Conservation (phyloP, 2,113 vertebrate genomes). For the Formicarius rufipectus region DNA sequence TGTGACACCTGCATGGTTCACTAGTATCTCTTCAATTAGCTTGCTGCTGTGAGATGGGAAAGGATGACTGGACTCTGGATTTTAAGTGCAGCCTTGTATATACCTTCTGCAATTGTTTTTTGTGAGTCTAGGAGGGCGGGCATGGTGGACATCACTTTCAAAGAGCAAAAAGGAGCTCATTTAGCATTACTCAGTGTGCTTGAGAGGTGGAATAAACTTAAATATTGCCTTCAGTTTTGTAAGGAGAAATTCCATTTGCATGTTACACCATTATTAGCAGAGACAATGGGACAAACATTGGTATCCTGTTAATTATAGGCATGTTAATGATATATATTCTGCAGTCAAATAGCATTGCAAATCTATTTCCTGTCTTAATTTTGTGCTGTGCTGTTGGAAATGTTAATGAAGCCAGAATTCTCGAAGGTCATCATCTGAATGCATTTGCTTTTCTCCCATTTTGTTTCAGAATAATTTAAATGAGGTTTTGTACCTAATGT, state of each 20-base stretch:
- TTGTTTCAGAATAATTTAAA: slow-evolving; percentile 70
- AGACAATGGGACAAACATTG: slow-evolving; percentile 44
- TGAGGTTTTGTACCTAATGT: slow-evolving; percentile 69
- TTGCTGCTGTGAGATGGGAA: not conserved
- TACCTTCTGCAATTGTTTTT: not conserved
- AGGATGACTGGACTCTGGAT: not conserved
- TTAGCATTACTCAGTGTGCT: not conserved
- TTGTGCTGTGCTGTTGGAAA: slow-evolving; percentile 71
- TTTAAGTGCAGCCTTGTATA: not conserved
- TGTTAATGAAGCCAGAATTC: slow-evolving; percentile 74
- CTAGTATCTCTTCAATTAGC: not conserved
- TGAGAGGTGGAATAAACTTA: not conserved
- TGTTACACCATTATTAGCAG: slow-evolving; percentile 29
- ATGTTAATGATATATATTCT: slow-evolving; percentile 60
- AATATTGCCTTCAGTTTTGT: not conserved
- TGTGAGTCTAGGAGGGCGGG: not conserved
- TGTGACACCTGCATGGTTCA: not conserved
- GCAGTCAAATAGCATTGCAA: slow-evolving; percentile 28
- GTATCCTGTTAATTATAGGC: slow-evolving; percentile 64
- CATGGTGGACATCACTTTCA: not conserved
- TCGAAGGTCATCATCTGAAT: slow-evolving; percentile 77
- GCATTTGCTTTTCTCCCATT: slow-evolving; percentile 26
- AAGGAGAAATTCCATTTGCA: slow-evolving; percentile 31
- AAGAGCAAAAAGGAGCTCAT: not conserved
- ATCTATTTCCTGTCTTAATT: slow-evolving; percentile 66